Base-by-base conservation (phyloP, 2,113 vertebrate species). In the Thymallus thymallus region DNA sequence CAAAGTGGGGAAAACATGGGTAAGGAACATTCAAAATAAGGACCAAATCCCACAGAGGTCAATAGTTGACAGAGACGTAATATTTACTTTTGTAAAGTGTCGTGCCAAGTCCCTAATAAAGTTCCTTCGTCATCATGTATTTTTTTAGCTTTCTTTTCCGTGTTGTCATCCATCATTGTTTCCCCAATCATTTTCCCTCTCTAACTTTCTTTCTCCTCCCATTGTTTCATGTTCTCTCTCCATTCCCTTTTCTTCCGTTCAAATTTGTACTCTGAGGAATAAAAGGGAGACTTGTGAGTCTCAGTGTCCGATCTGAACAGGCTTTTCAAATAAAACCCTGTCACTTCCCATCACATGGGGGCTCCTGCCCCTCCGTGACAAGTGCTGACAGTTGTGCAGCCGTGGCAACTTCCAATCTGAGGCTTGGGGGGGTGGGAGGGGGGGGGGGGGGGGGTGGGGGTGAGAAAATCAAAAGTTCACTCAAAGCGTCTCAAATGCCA, bases 361-460 rank as follows among this genome's bases (percentile, higher is more conserved):
- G 76, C 83, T 79, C 65, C 76, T 71, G 66, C 80, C 86, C 81
- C 83, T 81, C 70, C 45, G 56, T 88, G 90, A 91, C 86, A 85
- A 88, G 86, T 51, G 79, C 83, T 90, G 91, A 92, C 91, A 92
- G 91, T 89, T 92, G 80, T 92, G 91, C 91, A 90, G 89, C 84
- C 48, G 83, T 84, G 83, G 92, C 89, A 92, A 90, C 83, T 90
- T 91, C 82, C 87, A 87, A 88, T 89, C 88, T 85, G 65, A 84
- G 84, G 87, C 83, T 90, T 88, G 86, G 56, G 35, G 73, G 77
- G 60, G 56, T 61, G 14, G 68, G 3, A 66, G 72, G 78, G 60
- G 56, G 62, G 14, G 68, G 3, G 66, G 72, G 78, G 77, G 71
- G 64, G 78, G 69, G 71, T 75, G 72, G 82, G 79, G 73, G 56